These are phyloP conservation scores for Polyploca ridens DNA, from an alignment of 2,888 invertebrate species.

Conservation along the genomic window DNA sequence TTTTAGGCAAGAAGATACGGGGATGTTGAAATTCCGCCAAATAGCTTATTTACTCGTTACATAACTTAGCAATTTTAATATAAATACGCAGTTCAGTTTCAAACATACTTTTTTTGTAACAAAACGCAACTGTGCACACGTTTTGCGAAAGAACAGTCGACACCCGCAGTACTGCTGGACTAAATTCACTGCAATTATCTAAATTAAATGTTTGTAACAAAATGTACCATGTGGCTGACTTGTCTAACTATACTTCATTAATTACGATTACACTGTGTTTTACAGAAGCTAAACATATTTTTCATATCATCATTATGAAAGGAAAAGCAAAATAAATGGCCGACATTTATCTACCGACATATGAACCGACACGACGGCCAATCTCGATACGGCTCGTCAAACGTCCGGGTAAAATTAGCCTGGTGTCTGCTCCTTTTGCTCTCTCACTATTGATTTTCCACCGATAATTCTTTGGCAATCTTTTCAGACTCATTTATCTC, in stretches of 20 bases:
- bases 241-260: not conserved
- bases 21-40: conserved; percentile 13
- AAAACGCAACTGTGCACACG: conserved; percentile 38
- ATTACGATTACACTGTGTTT: not conserved
- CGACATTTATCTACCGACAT: conserved; percentile 33
- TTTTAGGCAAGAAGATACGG: not conserved
- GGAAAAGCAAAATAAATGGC: conserved; percentile 29
- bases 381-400: conserved; percentile 38
- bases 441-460: conserved; percentile 16
- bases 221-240: not conserved
- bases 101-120: conserved; percentile 35
- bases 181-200: conserved; percentile 38
- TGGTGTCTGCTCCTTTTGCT: conserved; percentile 29
- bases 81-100: conserved; percentile 29
- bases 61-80: conserved; percentile 9
- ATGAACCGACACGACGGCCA: conserved; percentile 29
- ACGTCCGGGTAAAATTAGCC: conserved; percentile 46
- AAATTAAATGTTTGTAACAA: conserved; percentile 28
- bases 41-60: conserved; percentile 12
- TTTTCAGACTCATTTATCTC: conserved; percentile 18
- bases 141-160: conserved; percentile 40
- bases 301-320: conserved; percentile 15
- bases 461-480: conserved; percentile 30
- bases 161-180: conserved; percentile 32
- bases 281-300: not conserved